phyloP scores from a whole-genome alignment of 2,888 invertebrate species.

The Malacosoma neustria region DNA sequence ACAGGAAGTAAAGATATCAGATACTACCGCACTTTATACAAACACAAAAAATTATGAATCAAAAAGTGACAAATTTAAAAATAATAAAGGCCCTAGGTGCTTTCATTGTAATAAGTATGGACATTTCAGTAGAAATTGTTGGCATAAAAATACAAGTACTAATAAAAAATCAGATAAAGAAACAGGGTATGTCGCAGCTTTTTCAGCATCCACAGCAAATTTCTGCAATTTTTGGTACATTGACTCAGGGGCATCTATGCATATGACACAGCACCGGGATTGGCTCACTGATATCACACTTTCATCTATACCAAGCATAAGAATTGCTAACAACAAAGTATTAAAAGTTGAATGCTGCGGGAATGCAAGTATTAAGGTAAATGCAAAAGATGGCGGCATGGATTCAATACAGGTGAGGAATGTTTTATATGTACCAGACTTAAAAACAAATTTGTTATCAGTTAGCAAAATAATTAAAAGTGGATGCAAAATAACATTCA shows the following conservation, averaged over 20 bases:
- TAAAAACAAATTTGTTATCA: too few species aligned
- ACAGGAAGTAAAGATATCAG: slow-evolving; percentile 1
- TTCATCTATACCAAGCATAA: slow-evolving; percentile 3
- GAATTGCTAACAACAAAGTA: slow-evolving; percentile 3
- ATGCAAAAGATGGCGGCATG: not conserved
- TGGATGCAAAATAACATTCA: not conserved
- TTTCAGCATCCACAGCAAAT: not conserved
- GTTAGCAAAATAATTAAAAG: not conserved
- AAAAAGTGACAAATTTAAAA: not conserved
- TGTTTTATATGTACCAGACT: not conserved
- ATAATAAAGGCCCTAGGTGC: slow-evolving; percentile 3
- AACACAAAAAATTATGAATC: too few species aligned
- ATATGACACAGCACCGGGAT: slow-evolving; percentile 11
- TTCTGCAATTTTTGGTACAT: slow-evolving; percentile 22
- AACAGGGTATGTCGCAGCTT: not conserved
- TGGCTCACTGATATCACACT: slow-evolving; percentile 4
- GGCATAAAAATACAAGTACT: not conserved
- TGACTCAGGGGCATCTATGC: slow-evolving; percentile 16
- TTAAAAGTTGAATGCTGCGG: slow-evolving; percentile 1
- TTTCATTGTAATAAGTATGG: slow-evolving; percentile 4
- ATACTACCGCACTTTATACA: not conserved
- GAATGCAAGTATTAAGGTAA: not conserved
- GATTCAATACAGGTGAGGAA: not conserved
- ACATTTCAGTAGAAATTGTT: slow-evolving; percentile 2
- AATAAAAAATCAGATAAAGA: not conserved